These are phyloP conservation scores for Bemisia tabaci DNA, from an alignment of 1,140 invertebrate species.

Conservation along the genomic window DNA sequence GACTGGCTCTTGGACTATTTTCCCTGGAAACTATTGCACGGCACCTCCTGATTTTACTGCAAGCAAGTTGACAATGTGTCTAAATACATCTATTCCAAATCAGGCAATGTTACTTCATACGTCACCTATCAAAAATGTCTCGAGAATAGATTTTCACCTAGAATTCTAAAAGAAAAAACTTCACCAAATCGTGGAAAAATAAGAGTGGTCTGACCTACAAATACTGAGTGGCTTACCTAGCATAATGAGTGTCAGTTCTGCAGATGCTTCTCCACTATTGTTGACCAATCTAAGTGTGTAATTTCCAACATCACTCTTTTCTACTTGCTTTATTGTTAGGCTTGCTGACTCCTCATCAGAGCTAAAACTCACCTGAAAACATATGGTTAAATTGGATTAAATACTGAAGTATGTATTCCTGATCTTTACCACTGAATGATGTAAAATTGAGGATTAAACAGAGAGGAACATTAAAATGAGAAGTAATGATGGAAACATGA, in stretches of 20 bases:
- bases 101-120: no score
- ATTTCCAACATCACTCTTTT: constrained; percentile 53
- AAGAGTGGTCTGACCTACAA: background rate
- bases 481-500: no score
- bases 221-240: constrained; percentile 47
- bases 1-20: no score
- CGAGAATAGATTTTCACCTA: no score
- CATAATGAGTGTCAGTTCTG: constrained; percentile 51
- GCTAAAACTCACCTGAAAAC: constrained; percentile 32
- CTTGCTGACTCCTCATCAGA: constrained; percentile 51
- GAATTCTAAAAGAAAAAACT: constrained; percentile 5
- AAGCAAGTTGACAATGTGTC: no score
- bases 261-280: constrained; percentile 50
- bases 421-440: background rate
- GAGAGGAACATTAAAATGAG: no score
- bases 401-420: background rate
- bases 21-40: no score
- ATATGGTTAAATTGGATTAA: constrained; percentile 5
- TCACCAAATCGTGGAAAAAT: background rate
- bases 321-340: constrained; percentile 57
- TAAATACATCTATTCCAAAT: no score
- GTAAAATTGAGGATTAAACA: background rate
- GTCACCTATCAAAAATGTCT: no score
- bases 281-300: constrained; percentile 60
- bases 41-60: no score